Conservation (phyloP, 2,797 vertebrate genomes). For the Chaetophractus vellerosus region DNA sequence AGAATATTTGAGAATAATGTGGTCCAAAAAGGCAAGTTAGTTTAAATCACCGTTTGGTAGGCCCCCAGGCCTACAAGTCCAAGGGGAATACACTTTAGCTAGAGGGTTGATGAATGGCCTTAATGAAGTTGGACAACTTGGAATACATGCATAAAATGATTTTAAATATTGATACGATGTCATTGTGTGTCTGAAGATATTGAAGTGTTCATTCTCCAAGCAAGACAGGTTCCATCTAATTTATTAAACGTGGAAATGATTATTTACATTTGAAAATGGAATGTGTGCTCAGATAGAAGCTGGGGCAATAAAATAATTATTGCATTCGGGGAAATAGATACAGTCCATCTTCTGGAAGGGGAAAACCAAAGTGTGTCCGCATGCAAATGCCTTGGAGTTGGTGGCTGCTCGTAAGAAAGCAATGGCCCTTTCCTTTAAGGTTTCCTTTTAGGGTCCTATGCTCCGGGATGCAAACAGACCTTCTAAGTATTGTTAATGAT, state of each 20-base stretch:
- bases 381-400: slow-evolving; percentile 62
- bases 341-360: slow-evolving; percentile 67
- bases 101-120: slow-evolving; percentile 96
- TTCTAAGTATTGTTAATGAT: slow-evolving; percentile 71
- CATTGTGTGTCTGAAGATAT: slow-evolving; percentile 95
- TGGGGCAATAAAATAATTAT: slow-evolving; percentile 89
- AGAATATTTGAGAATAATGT: slow-evolving; percentile 91
- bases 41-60: slow-evolving; percentile 93
- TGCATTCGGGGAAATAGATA: slow-evolving; percentile 77
- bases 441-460: slow-evolving; percentile 63
- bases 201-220: slow-evolving; percentile 97
- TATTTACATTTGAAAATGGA: slow-evolving; percentile 93
- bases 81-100: slow-evolving; percentile 93
- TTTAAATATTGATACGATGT: slow-evolving; percentile 99
- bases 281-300: slow-evolving; percentile 88
- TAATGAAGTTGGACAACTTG: slow-evolving; percentile 99
- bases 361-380: not conserved
- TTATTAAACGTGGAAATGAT: slow-evolving; percentile 91
- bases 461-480: slow-evolving; percentile 67
- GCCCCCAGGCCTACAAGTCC: slow-evolving; percentile 93
- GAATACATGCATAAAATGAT: slow-evolving; percentile 99
- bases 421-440: slow-evolving; percentile 60
- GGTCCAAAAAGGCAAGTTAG: slow-evolving; percentile 92
- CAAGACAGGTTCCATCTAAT: slow-evolving; percentile 93
- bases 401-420: slow-evolving; percentile 69